Conservation (phyloP, 2,797 vertebrate genomes). For the Cyprinodon diabolis region DNA sequence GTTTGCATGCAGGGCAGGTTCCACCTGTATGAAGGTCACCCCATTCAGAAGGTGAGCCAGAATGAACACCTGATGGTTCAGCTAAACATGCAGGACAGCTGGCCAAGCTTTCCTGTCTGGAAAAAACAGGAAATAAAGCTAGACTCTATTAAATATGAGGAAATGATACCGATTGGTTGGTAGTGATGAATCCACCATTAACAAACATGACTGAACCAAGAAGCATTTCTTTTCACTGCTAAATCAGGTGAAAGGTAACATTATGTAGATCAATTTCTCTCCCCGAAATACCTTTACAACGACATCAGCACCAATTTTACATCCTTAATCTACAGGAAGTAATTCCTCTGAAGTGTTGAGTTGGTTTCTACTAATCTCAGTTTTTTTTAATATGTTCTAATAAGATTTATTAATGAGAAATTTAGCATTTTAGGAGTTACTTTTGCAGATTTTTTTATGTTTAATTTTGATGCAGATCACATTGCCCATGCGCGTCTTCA, state of each 20-base stretch:
- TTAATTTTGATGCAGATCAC: conserved; percentile 77
- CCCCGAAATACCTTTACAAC: background rate
- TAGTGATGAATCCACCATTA: background rate
- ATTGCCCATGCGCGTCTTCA: conserved; percentile 88
- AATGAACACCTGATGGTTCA: background rate
- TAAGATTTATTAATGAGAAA: background rate
- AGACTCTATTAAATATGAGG: too few relatives aligned
- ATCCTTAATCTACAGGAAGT: background rate
- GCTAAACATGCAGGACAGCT: background rate
- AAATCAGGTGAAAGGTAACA: background rate
- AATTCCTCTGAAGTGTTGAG: background rate
- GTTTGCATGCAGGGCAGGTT: conserved; percentile 92
- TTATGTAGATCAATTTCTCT: background rate
- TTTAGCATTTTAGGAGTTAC: background rate
- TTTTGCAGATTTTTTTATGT: background rate
- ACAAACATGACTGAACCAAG: background rate
- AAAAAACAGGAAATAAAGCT: background rate
- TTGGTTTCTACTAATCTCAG: background rate
- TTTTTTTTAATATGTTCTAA: background rate
- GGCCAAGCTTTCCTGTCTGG: background rate
- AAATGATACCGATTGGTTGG: too few relatives aligned
- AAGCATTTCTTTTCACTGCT: background rate
- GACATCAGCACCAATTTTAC: too few relatives aligned
- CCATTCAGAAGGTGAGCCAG: conserved; percentile 86
- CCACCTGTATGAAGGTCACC: conserved; percentile 89